These are phyloP conservation scores for Sweltsa coloradensis DNA, from an alignment of 1,140 invertebrate genomes.

Conservation along the genomic window DNA sequence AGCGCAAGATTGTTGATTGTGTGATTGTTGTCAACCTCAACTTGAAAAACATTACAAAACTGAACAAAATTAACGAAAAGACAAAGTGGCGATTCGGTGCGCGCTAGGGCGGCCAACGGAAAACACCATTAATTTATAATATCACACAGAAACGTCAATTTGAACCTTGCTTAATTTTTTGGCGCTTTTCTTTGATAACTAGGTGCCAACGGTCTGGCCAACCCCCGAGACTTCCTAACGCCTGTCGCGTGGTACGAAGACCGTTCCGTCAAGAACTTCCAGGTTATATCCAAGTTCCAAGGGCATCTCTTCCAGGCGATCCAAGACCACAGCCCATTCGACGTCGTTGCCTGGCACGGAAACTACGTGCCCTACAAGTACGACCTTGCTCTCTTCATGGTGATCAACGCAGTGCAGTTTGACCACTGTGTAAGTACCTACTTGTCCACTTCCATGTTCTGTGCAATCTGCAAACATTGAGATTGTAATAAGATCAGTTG, in stretches of 20 bases:
- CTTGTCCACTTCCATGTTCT: too few relatives aligned
- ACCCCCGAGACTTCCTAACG: constrained; percentile 87
- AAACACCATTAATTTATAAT: too few relatives aligned
- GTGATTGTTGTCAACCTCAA: too few relatives aligned
- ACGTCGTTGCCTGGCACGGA: constrained; percentile 98
- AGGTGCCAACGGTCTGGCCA: constrained; percentile 93
- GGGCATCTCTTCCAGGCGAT: constrained; percentile 70
- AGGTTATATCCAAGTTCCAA: constrained; percentile 83
- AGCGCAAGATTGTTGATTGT: too few relatives aligned
- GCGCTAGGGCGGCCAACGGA: too few relatives aligned
- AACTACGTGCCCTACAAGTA: constrained; percentile 99
- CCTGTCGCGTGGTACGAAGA: constrained; percentile 83
- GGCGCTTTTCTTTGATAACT: constrained; percentile 4
- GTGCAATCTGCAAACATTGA: too few relatives aligned
- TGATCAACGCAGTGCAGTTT: constrained; percentile 91
- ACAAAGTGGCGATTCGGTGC: too few relatives aligned
- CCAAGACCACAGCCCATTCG: constrained; percentile 88
- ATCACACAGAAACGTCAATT: too few relatives aligned
- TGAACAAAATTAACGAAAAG: too few relatives aligned
- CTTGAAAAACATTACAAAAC: too few relatives aligned
- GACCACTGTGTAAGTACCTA: constrained; percentile 83
- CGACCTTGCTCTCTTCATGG: constrained; percentile 83
- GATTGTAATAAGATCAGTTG: too few relatives aligned
- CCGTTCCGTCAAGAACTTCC: constrained; percentile 46
- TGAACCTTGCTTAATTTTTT: neutral